A percentile compares a stretch with the other conserved stretches of the same genome.
Conservation (phyloP, 2,797 vertebrate genomes). For the Sebastes paucispinis region DNA sequence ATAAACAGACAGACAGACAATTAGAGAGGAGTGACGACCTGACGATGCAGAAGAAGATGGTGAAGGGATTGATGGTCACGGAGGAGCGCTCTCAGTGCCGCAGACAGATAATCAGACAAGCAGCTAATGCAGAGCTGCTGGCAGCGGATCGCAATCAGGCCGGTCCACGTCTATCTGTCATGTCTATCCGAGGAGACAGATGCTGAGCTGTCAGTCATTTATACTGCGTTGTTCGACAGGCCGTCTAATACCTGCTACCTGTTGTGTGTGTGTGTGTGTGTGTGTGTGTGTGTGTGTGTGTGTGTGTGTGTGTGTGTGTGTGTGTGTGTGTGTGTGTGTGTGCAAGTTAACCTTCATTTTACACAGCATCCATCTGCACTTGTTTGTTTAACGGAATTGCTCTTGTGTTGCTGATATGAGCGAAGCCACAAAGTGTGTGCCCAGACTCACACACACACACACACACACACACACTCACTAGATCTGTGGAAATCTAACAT, state of each 20-base stretch:
- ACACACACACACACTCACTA: not conserved
- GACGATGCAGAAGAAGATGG: conserved; percentile 34
- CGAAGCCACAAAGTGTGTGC: not conserved
- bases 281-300: conserved; percentile 7
- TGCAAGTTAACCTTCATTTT: conserved; percentile 6
- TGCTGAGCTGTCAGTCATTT: conserved; percentile 56
- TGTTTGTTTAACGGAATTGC: conserved; percentile 47
- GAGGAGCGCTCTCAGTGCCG: conserved; percentile 19
- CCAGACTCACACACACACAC: not conserved
- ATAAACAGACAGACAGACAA: conserved; percentile 41
- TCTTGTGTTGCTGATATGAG: conserved; percentile 20
- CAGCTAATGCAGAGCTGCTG: conserved; percentile 53
- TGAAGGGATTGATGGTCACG: conserved; percentile 53
- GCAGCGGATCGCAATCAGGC: conserved; percentile 33
- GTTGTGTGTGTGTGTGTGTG: conserved; percentile 9
- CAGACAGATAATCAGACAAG: conserved; percentile 60
- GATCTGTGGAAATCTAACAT: conserved; percentile 18
- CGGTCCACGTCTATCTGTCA: conserved; percentile 43
- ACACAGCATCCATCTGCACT: not conserved
- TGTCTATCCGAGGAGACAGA: conserved; percentile 44
- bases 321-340: conserved; percentile 6
- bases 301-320: conserved; percentile 12
- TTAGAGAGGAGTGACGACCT: conserved; percentile 48
- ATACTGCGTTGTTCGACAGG: conserved; percentile 15
- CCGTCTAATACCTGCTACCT: conserved; percentile 25